Conservation (phyloP, 2,113 vertebrate genomes). For the Herpailurus yagouaroundi region DNA sequence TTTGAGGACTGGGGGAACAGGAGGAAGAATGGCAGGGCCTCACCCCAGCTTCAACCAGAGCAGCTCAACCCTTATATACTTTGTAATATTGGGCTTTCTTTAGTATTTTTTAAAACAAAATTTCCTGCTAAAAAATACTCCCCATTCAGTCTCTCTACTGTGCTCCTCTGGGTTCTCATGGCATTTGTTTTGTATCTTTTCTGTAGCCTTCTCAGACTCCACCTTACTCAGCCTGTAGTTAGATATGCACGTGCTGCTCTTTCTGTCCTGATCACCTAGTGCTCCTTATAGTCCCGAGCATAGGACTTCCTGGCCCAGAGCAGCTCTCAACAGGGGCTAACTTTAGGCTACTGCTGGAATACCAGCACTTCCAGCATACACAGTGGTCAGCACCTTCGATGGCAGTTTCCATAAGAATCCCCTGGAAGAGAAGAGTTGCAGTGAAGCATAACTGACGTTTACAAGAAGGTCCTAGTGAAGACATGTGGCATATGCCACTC, state of each 20-base stretch:
- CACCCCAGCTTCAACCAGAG: not conserved
- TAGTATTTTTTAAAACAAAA: not conserved
- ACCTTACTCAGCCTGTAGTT: not conserved
- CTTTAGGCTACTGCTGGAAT: not conserved
- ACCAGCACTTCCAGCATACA: not conserved
- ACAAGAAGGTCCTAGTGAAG: not conserved
- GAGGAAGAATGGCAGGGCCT: not conserved
- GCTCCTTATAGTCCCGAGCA: not conserved
- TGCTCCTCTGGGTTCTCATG: not conserved
- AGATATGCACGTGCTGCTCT: not conserved
- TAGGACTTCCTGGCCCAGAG: not conserved
- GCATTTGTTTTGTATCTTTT: not conserved
- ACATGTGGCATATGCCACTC: not conserved
- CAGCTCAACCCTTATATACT: not conserved
- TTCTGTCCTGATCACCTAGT: not conserved
- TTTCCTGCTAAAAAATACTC: conserved; percentile 12
- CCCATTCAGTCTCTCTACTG: not conserved
- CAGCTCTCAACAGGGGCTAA: not conserved
- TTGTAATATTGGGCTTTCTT: not conserved
- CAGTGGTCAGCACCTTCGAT: not conserved
- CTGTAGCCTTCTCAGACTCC: not conserved
- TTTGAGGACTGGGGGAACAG: not conserved
- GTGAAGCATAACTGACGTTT: not conserved
- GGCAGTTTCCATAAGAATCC: not conserved
- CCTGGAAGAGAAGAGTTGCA: not conserved